A percentile compares a stretch with the other conserved stretches of the same genome.
Evolutionary conservation across 2,888 invertebrate genomes (phyloP).

Genomic region (Amiota mariae): DNA sequence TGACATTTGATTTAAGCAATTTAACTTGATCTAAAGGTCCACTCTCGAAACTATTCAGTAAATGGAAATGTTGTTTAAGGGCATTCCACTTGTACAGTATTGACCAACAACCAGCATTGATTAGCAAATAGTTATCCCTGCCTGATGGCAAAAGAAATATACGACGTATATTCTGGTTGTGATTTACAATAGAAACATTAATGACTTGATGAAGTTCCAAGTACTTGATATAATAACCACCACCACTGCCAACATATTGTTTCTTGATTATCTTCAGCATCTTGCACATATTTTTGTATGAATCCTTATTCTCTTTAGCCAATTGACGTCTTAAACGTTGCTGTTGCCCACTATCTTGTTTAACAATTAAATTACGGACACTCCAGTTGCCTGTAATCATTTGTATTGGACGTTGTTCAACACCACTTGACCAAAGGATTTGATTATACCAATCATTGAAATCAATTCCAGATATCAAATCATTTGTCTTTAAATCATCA

Average conservation of each 20-base stretch:
- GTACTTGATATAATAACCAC: conserved; percentile 67
- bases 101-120: conserved; percentile 73
- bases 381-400: conserved; percentile 75
- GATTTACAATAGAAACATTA: conserved; percentile 19
- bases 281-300: no score
- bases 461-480: conserved; percentile 71
- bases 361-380: conserved; percentile 52
- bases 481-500: conserved; percentile 54
- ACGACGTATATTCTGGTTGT: conserved; percentile 47
- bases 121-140: conserved; percentile 52
- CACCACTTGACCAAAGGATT: conserved; percentile 62
- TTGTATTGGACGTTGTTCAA: conserved; percentile 65
- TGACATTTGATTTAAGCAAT: conserved; percentile 28
- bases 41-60: conserved; percentile 68
- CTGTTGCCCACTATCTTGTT: conserved; percentile 33
- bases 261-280: background rate
- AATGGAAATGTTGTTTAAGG: conserved; percentile 55
- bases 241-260: conserved; percentile 52
- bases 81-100: conserved; percentile 73
- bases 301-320: no score
- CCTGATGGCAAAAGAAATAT: conserved; percentile 43
- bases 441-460: conserved; percentile 73
- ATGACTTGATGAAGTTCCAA: conserved; percentile 68
- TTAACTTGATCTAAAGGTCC: conserved; percentile 74
- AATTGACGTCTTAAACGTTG: conserved; percentile 27